These are phyloP conservation scores for Proteles cristata DNA, from an alignment of 2,113 vertebrate genomes.

Conservation along the genomic window DNA sequence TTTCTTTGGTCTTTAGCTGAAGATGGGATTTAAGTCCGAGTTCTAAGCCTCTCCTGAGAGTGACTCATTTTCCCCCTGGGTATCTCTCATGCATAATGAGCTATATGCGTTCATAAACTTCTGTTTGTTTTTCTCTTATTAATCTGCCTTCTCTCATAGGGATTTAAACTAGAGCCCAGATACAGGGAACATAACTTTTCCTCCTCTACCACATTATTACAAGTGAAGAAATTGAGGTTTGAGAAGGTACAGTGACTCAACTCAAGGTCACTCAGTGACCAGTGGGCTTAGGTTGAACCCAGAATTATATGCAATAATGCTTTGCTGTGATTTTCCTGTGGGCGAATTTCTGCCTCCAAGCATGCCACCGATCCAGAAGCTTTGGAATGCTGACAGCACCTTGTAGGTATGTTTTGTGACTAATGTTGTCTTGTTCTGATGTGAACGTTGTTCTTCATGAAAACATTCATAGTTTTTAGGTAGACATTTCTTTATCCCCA, in stretches of 20 bases:
- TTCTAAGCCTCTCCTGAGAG: neutral
- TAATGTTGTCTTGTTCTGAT: constrained; percentile 5
- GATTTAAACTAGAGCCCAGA: neutral
- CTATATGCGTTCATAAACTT: neutral
- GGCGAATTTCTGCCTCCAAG: neutral
- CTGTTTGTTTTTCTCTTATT: neutral
- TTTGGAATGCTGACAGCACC: neutral
- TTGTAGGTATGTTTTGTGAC: neutral
- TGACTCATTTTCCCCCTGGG: neutral
- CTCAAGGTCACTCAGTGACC: neutral
- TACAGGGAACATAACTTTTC: neutral
- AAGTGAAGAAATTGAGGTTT: neutral
- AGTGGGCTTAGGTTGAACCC: neutral
- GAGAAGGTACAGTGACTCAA: neutral
- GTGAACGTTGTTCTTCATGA: neutral
- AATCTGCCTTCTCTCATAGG: neutral
- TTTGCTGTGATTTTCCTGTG: neutral
- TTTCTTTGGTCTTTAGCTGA: neutral
- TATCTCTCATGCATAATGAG: neutral
- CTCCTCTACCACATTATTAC: neutral
- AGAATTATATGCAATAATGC: neutral
- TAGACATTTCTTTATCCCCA: constrained; percentile 18
- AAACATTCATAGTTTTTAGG: constrained; percentile 56
- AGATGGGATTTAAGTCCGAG: neutral
- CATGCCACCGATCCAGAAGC: neutral